Evolutionary conservation across 1,140 invertebrate genomes (phyloP).

Genomic region (Drosophila nebulosa): DNA sequence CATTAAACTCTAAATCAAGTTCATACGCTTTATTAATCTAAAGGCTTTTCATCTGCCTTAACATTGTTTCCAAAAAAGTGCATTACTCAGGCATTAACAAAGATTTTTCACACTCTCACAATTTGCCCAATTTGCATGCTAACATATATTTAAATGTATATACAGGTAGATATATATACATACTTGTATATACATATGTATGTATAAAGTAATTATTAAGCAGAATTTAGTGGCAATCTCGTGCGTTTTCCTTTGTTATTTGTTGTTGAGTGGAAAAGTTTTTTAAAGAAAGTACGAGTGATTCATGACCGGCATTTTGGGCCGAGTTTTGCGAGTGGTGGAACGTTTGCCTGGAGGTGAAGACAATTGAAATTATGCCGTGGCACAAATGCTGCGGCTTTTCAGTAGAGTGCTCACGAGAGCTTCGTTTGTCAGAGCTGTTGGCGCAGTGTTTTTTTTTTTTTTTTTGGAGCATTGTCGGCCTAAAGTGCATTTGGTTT

Average conservation of each 20-base stretch:
- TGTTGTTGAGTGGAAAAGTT: slow-evolving; percentile 20
- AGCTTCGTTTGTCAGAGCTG: not conserved
- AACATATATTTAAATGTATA: not conserved
- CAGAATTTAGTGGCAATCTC: slow-evolving; percentile 40
- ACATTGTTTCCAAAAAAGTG: not conserved
- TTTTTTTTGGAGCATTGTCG: not conserved
- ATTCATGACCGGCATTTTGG: not conserved
- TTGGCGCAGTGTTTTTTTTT: not conserved
- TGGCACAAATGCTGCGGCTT: slow-evolving; percentile 13
- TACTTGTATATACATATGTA: not conserved
- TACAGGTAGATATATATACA: not conserved
- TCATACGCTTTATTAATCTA: not conserved
- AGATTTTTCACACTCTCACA: not conserved
- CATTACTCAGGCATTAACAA: not conserved
- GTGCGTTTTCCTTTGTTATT: slow-evolving; percentile 29
- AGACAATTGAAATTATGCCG: slow-evolving; percentile 32
- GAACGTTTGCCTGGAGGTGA: not conserved
- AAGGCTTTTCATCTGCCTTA: not conserved
- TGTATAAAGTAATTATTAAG: slow-evolving; percentile 25
- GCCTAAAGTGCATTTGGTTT: slow-evolving; percentile 17
- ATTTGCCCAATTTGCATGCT: not conserved
- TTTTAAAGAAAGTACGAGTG: slow-evolving; percentile 3
- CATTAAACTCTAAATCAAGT: not conserved
- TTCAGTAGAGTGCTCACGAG: not conserved
- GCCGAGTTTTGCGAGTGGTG: not conserved